Evolutionary conservation across 1,140 invertebrate genomes (phyloP).

Genomic region (Aphelinus certus): DNA sequence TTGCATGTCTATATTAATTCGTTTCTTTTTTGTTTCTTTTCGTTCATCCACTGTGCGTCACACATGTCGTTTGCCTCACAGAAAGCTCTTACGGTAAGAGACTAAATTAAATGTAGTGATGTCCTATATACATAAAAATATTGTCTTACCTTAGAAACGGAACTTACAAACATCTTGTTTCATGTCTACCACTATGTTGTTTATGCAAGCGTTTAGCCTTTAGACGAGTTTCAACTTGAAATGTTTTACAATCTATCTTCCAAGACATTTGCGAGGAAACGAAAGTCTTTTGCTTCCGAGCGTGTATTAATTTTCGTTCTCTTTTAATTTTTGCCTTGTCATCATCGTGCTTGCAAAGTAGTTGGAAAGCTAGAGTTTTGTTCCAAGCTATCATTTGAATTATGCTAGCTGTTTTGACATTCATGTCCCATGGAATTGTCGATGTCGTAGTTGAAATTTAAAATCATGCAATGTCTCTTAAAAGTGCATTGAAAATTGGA

Average conservation of each 20-base stretch:
- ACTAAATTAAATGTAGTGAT: conserved; percentile 22
- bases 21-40: conserved; percentile 26
- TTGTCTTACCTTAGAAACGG: conserved; percentile 5
- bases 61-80: conserved; percentile 28
- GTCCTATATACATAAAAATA: neutral
- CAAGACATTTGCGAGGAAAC: conserved; percentile 26
- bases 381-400: neutral
- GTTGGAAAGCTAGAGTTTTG: neutral
- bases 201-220: neutral
- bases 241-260: conserved; percentile 6
- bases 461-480: no score
- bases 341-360: conserved; percentile 17
- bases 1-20: conserved; percentile 37
- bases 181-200: neutral
- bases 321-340: neutral
- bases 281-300: neutral
- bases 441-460: no score
- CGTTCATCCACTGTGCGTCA: conserved; percentile 24
- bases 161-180: neutral
- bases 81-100: conserved; percentile 40
- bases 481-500: no score
- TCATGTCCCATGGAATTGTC: no score
- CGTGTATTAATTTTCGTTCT: neutral
- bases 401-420: neutral
- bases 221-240: conserved; percentile 1